Evolutionary conservation across 2,888 invertebrate genomes (phyloP).

Genomic region (Piscicola geometra): DNA sequence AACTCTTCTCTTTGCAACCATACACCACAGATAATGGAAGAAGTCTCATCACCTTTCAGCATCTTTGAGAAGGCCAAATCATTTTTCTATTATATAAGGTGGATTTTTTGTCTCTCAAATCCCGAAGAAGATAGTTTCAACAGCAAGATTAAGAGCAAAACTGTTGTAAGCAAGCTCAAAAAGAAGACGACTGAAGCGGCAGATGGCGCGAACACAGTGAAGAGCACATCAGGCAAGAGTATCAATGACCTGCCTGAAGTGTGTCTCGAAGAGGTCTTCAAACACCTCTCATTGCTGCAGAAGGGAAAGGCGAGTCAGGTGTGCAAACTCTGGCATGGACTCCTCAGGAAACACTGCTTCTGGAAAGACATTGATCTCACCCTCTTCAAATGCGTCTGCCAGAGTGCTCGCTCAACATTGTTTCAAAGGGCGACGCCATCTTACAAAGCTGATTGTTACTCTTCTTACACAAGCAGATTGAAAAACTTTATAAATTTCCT

Average conservation of each 20-base stretch:
- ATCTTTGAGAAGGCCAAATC: conserved; percentile 27
- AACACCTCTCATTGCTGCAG: conserved; percentile 48
- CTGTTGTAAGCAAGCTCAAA: not conserved
- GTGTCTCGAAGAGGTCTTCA: conserved; percentile 52
- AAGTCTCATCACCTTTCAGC: not conserved
- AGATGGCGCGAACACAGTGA: not conserved
- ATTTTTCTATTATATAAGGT: conserved; percentile 27
- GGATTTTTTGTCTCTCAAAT: conserved; percentile 26
- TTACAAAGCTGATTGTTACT: conserved; percentile 46
- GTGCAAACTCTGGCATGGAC: conserved; percentile 48
- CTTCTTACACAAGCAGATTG: conserved; percentile 48
- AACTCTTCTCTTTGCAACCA: no score
- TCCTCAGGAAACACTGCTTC: conserved; percentile 47
- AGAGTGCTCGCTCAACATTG: conserved; percentile 43
- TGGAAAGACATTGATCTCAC: conserved; percentile 52
- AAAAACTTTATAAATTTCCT: conserved; percentile 49
- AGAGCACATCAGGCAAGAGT: conserved; percentile 24
- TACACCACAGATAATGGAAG: conserved; percentile 20
- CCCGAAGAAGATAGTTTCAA: conserved; percentile 8
- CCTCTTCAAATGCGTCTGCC: conserved; percentile 48
- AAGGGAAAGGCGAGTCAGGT: conserved; percentile 49
- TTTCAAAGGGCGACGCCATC: not conserved
- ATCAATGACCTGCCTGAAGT: conserved; percentile 49
- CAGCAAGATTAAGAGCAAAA: not conserved
- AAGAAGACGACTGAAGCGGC: not conserved